phyloP scores from a whole-genome alignment of 2,888 invertebrate genomes.

The Diogma glabrata region DNA sequence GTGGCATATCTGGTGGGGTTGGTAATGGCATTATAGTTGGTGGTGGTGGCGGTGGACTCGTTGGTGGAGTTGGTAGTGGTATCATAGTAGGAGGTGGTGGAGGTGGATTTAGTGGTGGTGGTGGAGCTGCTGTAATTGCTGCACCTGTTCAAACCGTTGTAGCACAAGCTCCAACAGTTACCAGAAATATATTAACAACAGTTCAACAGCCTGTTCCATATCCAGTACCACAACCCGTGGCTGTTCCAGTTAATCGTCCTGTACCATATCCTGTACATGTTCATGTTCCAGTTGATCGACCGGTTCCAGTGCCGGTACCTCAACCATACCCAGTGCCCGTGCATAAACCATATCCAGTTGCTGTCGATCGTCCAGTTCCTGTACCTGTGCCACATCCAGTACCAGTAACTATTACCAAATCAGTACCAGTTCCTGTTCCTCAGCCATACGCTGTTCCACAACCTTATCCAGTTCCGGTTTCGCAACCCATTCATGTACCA shows the following conservation, averaged over 20 bases:
- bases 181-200: slow-evolving; percentile 7
- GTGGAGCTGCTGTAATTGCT: background rate
- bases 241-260: slow-evolving; percentile 3
- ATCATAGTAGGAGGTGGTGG: background rate
- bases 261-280: slow-evolving; percentile 2
- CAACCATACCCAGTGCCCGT: slow-evolving; percentile 7
- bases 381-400: slow-evolving; percentile 11
- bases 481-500: slow-evolving; percentile 11
- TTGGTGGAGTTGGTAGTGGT: background rate
- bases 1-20: background rate
- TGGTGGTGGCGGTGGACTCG: background rate
- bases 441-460: slow-evolving; percentile 15
- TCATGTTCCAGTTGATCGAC: slow-evolving; percentile 12
- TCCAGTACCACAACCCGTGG: slow-evolving; percentile 1
- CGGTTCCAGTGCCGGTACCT: slow-evolving; percentile 8
- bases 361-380: slow-evolving; percentile 11
- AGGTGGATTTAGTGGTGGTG: background rate
- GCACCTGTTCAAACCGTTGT: background rate
- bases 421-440: slow-evolving; percentile 14
- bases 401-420: slow-evolving; percentile 4
- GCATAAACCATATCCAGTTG: slow-evolving; percentile 8
- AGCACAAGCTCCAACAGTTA: background rate
- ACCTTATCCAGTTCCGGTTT: slow-evolving; percentile 15
- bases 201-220: slow-evolving; percentile 2
- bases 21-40: background rate